Evolutionary conservation across 2,113 vertebrate species (phyloP), one percentile per base, ranked within the genome.

Genomic region (Myocastor coypus): DNA sequence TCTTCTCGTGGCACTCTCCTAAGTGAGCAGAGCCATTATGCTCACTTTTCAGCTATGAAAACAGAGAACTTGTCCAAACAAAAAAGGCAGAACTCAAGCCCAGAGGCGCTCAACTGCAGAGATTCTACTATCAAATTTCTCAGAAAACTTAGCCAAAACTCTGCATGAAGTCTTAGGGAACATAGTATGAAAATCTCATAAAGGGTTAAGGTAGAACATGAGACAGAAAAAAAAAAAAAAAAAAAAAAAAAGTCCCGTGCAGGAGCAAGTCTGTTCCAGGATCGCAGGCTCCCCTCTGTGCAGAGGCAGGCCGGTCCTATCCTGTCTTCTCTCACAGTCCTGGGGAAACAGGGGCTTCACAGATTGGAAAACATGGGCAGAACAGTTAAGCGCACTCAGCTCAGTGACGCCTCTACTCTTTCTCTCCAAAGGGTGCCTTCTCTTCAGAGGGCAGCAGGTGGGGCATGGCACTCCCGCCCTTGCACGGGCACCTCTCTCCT

Each of bases 191-290:
- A 83, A 81, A 30, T 69, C 52, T 90, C 68, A 30, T 1, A 11
- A 55, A 86, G 61, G 55, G 83, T 92, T 90, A 80, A 80, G 83
- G 40, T 61, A 92, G 81, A 87, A 42, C 40, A 89, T 63, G 50
- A 95, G 30, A 42, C 1, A 50, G 3, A 9, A 34, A 20, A 71
- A 85, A n/a, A n/a, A 69, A n/a, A n/a, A n/a, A n/a, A n/a, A n/a
- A n/a, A n/a, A n/a, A 52, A 19, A 50, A 57, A 57, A 57, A 57
- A 57, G 17, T 16, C 55, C 30, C 17, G 4, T 17, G 8, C 5
- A 22, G 34, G 14, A 88, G 9, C 22, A 55, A 20, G 13, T 87
- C 59, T 71, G 4, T 55, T 85, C 75, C 2, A 64, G 52, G 3
- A 32, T 16, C 12, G 0, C 66, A 7, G 42, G 32, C 4, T 57